Percentiles rank a stretch among this genome's conserved stretches.
Evolutionary conservation across 2,888 invertebrate genomes (phyloP).

Genomic region (Drosophila mulleri): DNA sequence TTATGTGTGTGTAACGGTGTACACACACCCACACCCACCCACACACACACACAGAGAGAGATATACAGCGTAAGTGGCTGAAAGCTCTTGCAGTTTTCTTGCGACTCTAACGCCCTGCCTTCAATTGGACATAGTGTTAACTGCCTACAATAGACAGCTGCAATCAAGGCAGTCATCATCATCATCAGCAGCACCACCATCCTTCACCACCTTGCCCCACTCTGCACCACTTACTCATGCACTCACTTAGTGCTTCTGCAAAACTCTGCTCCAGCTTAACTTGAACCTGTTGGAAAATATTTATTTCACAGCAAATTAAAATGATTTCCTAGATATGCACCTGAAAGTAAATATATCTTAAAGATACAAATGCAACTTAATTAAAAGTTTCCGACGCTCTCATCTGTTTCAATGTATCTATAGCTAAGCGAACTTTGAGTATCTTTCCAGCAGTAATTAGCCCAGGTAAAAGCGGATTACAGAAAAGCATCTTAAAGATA

Average conservation of each 20-base stretch:
- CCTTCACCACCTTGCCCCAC: not conserved
- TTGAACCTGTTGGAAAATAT: not conserved
- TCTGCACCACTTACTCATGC: not conserved
- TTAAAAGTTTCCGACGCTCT: not conserved
- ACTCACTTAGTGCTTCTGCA: not conserved
- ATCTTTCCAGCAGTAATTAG: not conserved
- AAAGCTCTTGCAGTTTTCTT: slow-evolving; percentile 38
- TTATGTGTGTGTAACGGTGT: slow-evolving; percentile 12
- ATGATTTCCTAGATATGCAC: not conserved
- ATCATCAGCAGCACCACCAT: not conserved
- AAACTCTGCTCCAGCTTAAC: not conserved
- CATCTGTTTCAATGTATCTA: not conserved
- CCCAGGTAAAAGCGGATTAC: not conserved
- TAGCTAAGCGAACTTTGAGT: not conserved
- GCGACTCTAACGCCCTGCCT: not conserved
- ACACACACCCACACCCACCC: slow-evolving; percentile 5
- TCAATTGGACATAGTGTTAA: slow-evolving; percentile 8
- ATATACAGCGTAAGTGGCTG: slow-evolving; percentile 20
- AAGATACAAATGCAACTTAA: not conserved
- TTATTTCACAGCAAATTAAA: not conserved
- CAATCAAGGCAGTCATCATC: slow-evolving; percentile 13
- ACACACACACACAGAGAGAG: slow-evolving; percentile 16
- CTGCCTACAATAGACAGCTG: slow-evolving; percentile 28
- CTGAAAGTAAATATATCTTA: not conserved
- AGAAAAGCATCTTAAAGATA: not conserved